Conservation (phyloP, 2,113 vertebrate genomes). For the Actenoides lindsayi region DNA sequence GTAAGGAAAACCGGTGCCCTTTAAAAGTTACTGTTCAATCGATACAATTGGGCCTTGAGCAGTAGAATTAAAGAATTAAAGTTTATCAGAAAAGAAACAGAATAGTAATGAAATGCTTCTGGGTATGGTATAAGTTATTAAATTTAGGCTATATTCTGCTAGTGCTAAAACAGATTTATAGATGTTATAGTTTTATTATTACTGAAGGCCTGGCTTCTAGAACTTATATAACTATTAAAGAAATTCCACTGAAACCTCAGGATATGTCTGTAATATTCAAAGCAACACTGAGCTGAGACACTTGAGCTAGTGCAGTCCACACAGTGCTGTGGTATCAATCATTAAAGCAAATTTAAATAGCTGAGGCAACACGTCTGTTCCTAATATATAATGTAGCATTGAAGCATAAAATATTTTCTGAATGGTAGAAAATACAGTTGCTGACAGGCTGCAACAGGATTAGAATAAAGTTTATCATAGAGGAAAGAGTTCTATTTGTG, state of each 20-base stretch:
- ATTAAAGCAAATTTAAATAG: background rate
- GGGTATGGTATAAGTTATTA: background rate
- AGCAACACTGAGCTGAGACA: background rate
- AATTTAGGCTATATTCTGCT: background rate
- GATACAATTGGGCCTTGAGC: background rate
- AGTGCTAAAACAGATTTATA: background rate
- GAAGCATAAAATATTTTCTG: background rate
- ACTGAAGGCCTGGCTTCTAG: background rate
- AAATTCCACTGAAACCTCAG: background rate
- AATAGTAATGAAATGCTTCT: background rate
- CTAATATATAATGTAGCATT: fast-evolving
- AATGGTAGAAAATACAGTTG: background rate
- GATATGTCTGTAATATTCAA: background rate
- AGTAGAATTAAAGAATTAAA: background rate
- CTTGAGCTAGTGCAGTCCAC: background rate
- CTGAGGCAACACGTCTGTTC: background rate
- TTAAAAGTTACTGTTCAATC: background rate
- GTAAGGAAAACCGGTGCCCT: background rate
- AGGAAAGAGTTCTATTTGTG: fast-evolving
- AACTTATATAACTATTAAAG: background rate
- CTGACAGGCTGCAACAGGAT: background rate
- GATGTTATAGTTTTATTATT: background rate
- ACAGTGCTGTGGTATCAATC: background rate
- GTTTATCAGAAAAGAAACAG: background rate
- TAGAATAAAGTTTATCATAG: background rate